Base-by-base conservation (phyloP, 2,113 vertebrate species). In the Cheilinus undulatus region DNA sequence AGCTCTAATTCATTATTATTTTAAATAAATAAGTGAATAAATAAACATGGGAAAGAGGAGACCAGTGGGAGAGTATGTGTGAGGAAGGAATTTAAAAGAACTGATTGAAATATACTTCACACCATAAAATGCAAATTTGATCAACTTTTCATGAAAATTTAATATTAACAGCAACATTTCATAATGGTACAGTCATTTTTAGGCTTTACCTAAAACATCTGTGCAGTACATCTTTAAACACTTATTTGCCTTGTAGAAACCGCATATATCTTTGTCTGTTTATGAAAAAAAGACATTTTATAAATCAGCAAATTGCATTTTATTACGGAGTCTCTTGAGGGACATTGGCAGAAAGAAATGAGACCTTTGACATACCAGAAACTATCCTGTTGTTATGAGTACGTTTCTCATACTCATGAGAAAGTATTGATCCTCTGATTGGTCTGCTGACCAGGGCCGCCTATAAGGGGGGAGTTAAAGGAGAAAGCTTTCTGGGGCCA, bases 281-380 rank as follows among this genome's bases (percentile, higher is more conserved):
- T 64, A 82, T 75, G 70, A 49, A 49, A 77, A 82, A 82, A 13
- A 74, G 8, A 26, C 40, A 34, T 20, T 72, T 45, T 9, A 32
- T 22, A 65, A 42, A 68, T 76, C 28, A 51, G 4, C 34, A 36
- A 28, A 17, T 63, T 19, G 40, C n/a, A 46, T 28, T 58, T 6
- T 58, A 74, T n/a, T n/a, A n/a, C n/a, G n/a, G n/a, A n/a, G n/a
- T n/a, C n/a, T n/a, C n/a, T n/a, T n/a, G n/a, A n/a, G n/a, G n/a
- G n/a, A n/a, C n/a, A n/a, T n/a, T n/a, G n/a, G n/a, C n/a, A n/a
- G n/a, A n/a, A n/a, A n/a, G n/a, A n/a, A n/a, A n/a, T n/a, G n/a
- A n/a, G n/a, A n/a, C n/a, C n/a, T n/a, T n/a, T n/a, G n/a, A n/a
- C n/a, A n/a, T n/a, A n/a, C n/a, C n/a, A n/a, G n/a, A n/a, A n/a